Percentiles rank a stretch among this genome's conserved stretches.
Conservation (phyloP, 2,888 invertebrate genomes). For the Dolichopus griseipennis region DNA sequence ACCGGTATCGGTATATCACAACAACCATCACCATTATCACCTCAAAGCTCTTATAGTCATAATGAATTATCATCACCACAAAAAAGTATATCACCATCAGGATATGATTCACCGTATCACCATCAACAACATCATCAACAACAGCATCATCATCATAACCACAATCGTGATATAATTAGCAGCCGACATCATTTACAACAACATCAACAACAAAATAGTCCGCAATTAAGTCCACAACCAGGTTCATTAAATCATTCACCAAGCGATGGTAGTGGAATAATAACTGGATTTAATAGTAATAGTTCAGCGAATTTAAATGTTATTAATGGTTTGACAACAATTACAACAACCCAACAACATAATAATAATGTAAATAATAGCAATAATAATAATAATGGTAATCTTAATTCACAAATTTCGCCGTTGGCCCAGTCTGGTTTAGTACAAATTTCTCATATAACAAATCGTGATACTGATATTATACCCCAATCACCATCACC, state of each 20-base stretch:
- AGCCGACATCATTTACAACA: constrained; percentile 19
- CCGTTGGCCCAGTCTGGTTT: constrained; percentile 37
- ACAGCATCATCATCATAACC: constrained; percentile 26
- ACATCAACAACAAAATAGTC: constrained; percentile 48
- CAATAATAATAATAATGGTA: not conserved
- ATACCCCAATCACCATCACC: constrained; percentile 49
- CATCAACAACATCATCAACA: constrained; percentile 35
- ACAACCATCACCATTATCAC: constrained; percentile 58
- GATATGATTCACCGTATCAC: constrained; percentile 62
- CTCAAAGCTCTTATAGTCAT: constrained; percentile 76
- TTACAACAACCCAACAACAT: constrained; percentile 29
- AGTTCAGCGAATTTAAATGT: constrained; percentile 10
- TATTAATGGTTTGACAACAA: constrained; percentile 48
- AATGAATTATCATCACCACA: constrained; percentile 72
- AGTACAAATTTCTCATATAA: constrained; percentile 46
- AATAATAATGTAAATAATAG: constrained; percentile 1
- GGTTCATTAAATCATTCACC: constrained; percentile 54
- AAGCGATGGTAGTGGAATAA: constrained; percentile 28
- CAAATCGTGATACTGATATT: constrained; percentile 44
- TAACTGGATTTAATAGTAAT: constrained; percentile 9
- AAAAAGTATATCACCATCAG: constrained; percentile 69
- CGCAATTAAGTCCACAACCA: constrained; percentile 57
- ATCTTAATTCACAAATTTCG: constrained; percentile 24
- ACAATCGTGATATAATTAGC: constrained; percentile 28
- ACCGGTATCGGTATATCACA: constrained; percentile 49